A percentile compares a stretch with the other conserved stretches of the same genome.
Conservation (phyloP, 2,888 invertebrate species). For the Pomacea canaliculata region DNA sequence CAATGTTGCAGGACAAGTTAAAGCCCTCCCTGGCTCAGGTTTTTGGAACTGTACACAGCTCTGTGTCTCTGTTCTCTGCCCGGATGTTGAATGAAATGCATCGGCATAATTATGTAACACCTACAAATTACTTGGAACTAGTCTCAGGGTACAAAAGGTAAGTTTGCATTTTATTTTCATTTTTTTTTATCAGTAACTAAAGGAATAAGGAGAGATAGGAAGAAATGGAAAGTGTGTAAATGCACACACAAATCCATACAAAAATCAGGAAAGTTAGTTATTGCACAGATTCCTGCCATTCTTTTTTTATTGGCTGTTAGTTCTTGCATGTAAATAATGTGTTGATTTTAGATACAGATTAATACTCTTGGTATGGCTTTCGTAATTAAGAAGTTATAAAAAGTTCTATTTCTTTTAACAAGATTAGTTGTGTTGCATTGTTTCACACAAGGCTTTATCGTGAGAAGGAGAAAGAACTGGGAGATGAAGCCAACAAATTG, state of each 20-base stretch:
- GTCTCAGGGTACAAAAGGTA: constrained; percentile 86
- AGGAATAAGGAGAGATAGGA: no score
- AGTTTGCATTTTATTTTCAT: constrained; percentile 19
- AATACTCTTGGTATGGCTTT: no score
- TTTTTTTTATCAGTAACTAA: no score
- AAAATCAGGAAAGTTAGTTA: no score
- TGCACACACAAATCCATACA: no score
- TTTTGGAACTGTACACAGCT: constrained; percentile 86
- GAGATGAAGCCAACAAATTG: constrained; percentile 82
- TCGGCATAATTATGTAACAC: constrained; percentile 88
- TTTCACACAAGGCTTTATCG: constrained; percentile 74
- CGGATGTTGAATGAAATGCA: constrained; percentile 84
- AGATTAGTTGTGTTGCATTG: background rate
- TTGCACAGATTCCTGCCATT: no score
- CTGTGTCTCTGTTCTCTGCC: constrained; percentile 81
- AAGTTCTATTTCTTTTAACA: no score
- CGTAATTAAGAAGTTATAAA: no score
- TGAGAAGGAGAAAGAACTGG: constrained; percentile 80
- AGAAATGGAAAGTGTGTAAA: no score
- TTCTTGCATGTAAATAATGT: no score
- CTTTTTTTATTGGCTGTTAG: no score
- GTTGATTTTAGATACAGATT: no score
- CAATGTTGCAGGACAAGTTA: background rate
- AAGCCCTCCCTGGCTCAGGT: constrained; percentile 76
- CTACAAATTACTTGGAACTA: constrained; percentile 87